phyloP scores from a whole-genome alignment of 2,888 invertebrate species.

The Athalia cordata region DNA sequence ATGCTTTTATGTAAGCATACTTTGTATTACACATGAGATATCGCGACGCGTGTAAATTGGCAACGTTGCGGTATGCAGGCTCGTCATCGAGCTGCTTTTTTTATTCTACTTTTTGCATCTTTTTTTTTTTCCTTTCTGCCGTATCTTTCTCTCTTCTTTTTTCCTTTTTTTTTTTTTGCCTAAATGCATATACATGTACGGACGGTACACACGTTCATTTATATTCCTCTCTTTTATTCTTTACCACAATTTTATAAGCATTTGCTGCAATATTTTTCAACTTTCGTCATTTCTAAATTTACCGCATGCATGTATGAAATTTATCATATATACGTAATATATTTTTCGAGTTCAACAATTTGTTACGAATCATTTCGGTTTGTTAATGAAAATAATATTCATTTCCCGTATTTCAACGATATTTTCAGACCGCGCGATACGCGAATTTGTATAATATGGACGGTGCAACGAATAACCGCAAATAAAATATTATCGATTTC shows the following conservation, averaged over 20 bases:
- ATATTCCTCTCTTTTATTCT: neutral
- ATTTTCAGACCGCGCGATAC: no score
- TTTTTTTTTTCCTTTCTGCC: slow-evolving; percentile 17
- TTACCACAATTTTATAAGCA: neutral
- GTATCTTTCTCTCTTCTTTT: slow-evolving; percentile 19
- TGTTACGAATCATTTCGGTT: no score
- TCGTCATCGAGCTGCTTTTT: neutral
- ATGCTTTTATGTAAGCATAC: slow-evolving; percentile 6
- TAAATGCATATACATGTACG: no score
- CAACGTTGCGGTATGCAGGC: slow-evolving; percentile 30
- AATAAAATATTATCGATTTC: no score
- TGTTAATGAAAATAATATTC: no score
- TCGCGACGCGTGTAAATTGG: slow-evolving; percentile 36
- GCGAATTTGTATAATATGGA: no score
- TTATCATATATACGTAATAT: slow-evolving; percentile 32
- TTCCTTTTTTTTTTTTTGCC: neutral
- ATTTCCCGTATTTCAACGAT: no score
- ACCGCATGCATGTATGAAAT: slow-evolving; percentile 11
- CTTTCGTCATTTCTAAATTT: slow-evolving; percentile 45
- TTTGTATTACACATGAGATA: slow-evolving; percentile 6
- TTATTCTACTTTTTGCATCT: slow-evolving; percentile 15
- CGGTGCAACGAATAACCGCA: no score
- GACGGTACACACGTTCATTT: neutral
- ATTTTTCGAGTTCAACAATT: neutral
- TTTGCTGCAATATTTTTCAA: neutral